A percentile compares a stretch with the other conserved stretches of the same genome.
phyloP scores from a whole-genome alignment of 2,797 vertebrate species.

The Peromyscus aztecus region DNA sequence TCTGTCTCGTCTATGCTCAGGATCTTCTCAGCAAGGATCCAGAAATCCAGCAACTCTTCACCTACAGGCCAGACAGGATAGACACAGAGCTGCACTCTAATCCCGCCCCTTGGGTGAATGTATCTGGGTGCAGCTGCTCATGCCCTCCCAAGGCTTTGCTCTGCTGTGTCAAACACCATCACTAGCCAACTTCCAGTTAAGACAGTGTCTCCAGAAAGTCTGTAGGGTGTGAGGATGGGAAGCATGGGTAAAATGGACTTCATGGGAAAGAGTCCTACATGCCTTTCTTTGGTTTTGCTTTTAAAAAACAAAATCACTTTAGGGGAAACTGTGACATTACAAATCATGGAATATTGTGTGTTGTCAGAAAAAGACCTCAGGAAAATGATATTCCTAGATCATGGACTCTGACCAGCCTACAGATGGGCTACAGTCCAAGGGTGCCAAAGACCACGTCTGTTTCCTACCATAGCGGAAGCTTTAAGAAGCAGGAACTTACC shows the following conservation, averaged over 20 bases:
- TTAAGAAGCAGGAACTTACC: neutral
- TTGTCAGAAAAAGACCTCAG: neutral
- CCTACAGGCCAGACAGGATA: slow-evolving; percentile 80
- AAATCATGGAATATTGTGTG: neutral
- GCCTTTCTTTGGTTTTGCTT: neutral
- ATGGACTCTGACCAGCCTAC: neutral
- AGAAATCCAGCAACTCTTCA: slow-evolving; percentile 89
- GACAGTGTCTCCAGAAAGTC: neutral
- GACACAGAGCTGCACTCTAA: neutral
- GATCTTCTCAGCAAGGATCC: slow-evolving; percentile 88
- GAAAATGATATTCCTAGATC: neutral
- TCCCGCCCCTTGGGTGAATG: neutral
- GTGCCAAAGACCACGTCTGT: neutral
- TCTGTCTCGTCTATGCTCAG: slow-evolving; percentile 86
- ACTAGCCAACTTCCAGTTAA: neutral
- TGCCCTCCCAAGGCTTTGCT: neutral
- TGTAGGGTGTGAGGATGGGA: neutral
- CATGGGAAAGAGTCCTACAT: neutral
- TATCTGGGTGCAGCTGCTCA: neutral
- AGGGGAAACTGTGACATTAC: neutral
- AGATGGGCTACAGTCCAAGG: neutral
- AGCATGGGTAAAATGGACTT: neutral
- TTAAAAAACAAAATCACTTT: neutral
- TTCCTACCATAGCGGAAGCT: neutral
- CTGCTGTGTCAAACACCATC: neutral